phyloP scores from a whole-genome alignment of 1,140 invertebrate species.

The Brachystomella parvula region DNA sequence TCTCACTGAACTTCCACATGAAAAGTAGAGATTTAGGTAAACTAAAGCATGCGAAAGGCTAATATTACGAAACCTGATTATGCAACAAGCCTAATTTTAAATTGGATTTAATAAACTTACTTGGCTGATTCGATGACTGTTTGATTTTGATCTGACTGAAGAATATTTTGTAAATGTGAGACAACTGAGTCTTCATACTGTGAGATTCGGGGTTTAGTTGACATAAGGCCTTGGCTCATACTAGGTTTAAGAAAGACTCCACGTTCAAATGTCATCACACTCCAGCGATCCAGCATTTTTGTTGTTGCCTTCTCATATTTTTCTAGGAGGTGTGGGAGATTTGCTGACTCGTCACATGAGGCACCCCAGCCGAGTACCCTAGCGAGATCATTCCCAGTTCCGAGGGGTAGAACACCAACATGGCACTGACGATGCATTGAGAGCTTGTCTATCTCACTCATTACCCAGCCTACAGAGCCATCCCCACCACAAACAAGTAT shows the following conservation, averaged over 20 bases:
- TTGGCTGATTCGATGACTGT: constrained; percentile 67
- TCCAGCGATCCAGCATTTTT: constrained; percentile 92
- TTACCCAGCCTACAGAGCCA: constrained; percentile 87
- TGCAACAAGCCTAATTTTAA: too few species aligned
- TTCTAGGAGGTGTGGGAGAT: constrained; percentile 81
- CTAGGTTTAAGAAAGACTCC: constrained; percentile 32
- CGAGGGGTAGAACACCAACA: constrained; percentile 82
- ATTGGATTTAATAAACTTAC: constrained; percentile 51
- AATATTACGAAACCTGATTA: too few species aligned
- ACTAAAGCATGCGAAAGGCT: too few species aligned
- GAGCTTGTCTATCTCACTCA: constrained; percentile 83
- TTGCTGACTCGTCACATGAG: constrained; percentile 88
- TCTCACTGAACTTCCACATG: too few species aligned
- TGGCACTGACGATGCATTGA: constrained; percentile 88
- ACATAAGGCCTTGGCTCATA: constrained; percentile 22
- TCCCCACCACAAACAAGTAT: constrained; percentile 88
- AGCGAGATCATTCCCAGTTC: constrained; percentile 91
- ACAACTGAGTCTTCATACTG: constrained; percentile 63
- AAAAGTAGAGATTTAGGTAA: too few species aligned
- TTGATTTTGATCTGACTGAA: constrained; percentile 72
- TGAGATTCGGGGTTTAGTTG: constrained; percentile 31
- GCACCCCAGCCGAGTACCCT: constrained; percentile 92
- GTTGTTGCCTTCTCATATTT: constrained; percentile 89
- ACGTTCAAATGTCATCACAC: constrained; percentile 72
- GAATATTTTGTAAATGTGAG: constrained; percentile 72